phyloP scores from a whole-genome alignment of 2,888 invertebrate species.

The Deilephila porcellus region DNA sequence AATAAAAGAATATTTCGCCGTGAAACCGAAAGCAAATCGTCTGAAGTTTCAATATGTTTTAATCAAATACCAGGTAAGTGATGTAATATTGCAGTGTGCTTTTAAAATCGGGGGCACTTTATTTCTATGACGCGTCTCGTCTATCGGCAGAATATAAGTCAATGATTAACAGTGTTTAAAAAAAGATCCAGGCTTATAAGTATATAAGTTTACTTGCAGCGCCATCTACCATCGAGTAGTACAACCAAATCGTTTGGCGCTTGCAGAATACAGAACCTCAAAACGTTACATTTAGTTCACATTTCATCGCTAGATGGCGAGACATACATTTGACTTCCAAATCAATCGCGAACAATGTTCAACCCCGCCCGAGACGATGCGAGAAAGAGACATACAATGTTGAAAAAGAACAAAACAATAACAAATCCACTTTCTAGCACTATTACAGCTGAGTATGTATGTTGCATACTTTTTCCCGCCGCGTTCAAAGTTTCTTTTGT shows the following conservation, averaged over 20 bases:
- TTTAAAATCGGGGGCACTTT: too few relatives aligned
- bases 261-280: not conserved
- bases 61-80: too few relatives aligned
- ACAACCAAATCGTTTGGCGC: conserved; percentile 38
- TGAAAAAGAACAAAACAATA: conserved; percentile 70
- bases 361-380: conserved; percentile 57
- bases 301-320: conserved; percentile 60
- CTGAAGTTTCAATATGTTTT: too few relatives aligned
- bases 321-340: conserved; percentile 38
- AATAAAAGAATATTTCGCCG: too few relatives aligned
- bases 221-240: conserved; percentile 63
- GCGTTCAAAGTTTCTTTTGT: conserved; percentile 11
- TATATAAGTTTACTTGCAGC: conserved; percentile 34
- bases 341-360: conserved; percentile 34
- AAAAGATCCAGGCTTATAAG: too few relatives aligned
- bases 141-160: too few relatives aligned
- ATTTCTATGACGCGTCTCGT: too few relatives aligned
- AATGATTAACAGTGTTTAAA: too few relatives aligned
- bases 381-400: conserved; percentile 53
- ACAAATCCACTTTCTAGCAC: conserved; percentile 64
- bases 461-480: conserved; percentile 10
- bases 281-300: not conserved
- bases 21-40: too few relatives aligned
- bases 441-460: conserved; percentile 11
- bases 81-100: too few relatives aligned